Evolutionary conservation across 2,113 vertebrate species (phyloP).

Genomic region (Lathamus discolor): DNA sequence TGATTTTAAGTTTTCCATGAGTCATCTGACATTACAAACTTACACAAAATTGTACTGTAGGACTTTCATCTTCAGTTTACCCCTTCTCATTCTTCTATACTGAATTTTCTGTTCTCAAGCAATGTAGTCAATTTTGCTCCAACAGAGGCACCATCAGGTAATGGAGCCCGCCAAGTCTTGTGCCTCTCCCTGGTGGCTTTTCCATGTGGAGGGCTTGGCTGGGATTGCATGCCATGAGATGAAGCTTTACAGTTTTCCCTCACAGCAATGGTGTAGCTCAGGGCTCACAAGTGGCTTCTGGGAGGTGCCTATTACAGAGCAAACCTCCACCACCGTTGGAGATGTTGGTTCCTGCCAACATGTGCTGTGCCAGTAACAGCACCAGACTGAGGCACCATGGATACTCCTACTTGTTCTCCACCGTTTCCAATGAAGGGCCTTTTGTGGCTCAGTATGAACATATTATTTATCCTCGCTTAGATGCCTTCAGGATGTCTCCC

Average conservation of each 20-base stretch:
- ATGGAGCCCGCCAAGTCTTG: accelerated
- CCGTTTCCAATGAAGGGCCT: background rate
- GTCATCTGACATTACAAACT: conserved; percentile 24
- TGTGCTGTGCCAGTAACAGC: background rate
- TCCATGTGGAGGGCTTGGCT: background rate
- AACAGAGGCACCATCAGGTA: background rate
- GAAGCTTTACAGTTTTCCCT: background rate
- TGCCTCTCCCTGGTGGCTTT: background rate
- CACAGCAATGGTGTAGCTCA: background rate
- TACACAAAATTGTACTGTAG: background rate
- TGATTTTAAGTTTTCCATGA: conserved; percentile 49
- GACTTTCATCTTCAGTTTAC: background rate
- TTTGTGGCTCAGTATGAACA: background rate
- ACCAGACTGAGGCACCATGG: background rate
- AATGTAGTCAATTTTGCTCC: background rate
- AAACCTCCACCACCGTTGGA: background rate
- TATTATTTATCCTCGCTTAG: background rate
- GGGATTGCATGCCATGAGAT: background rate
- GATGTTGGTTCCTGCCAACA: background rate
- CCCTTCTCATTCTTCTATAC: background rate
- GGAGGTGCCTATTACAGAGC: background rate
- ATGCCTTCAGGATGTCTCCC: background rate
- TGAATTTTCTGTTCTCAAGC: background rate
- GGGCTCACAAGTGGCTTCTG: background rate
- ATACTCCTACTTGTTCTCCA: background rate